Evolutionary conservation across 2,113 vertebrate genomes (phyloP).

Genomic region (Laticauda colubrina): DNA sequence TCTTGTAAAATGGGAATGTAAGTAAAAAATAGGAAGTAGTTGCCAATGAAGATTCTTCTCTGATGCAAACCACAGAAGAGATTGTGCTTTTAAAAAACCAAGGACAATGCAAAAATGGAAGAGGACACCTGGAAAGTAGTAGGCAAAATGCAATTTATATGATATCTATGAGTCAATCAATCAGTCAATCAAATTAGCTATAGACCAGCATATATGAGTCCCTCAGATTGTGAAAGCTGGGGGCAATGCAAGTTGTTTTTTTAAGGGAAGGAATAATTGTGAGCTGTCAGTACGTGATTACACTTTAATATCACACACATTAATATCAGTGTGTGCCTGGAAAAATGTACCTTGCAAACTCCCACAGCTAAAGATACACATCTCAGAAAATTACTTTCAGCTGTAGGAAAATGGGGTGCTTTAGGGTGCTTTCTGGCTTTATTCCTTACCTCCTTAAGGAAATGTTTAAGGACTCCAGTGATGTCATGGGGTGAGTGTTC

Average conservation of each 20-base stretch:
- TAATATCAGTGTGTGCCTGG: not conserved
- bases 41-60: not conserved
- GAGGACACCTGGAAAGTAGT: not conserved
- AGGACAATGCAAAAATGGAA: not conserved
- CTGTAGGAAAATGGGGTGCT: not conserved
- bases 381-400: not conserved
- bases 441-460: conserved; percentile 85
- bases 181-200: not conserved
- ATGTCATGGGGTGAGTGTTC: conserved; percentile 89
- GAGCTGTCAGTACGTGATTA: not conserved
- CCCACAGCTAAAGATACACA: not conserved
- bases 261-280: not conserved
- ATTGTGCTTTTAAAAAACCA: not conserved
- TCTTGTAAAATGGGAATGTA: not conserved
- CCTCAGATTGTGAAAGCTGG: not conserved
- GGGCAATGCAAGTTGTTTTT: not conserved
- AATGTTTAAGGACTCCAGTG: conserved; percentile 86
- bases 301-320: too few relatives aligned
- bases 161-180: not conserved
- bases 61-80: not conserved
- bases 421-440: fast-evolving
- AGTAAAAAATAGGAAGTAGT: not conserved
- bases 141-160: not conserved
- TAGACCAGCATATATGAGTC: not conserved
- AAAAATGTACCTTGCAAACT: not conserved